Percentiles rank a stretch among this genome's conserved stretches.
Conservation (phyloP, 2,113 vertebrate species). For the Callipepla squamata region DNA sequence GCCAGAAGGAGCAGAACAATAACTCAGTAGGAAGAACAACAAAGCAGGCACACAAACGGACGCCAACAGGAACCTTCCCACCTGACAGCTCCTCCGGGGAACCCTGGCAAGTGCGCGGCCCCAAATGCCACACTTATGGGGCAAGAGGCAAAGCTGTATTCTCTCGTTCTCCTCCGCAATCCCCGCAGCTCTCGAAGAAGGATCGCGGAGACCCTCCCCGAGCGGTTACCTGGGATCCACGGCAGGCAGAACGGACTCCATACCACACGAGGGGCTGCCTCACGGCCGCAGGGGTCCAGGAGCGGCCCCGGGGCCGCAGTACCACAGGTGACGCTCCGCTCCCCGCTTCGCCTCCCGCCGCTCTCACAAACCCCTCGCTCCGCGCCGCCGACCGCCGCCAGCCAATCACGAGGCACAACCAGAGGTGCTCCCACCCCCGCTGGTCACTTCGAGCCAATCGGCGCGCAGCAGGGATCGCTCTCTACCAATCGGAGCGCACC, state of each 20-base stretch:
- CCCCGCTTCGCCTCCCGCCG: neutral
- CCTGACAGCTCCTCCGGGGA: too few species aligned
- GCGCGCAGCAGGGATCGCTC: fast-evolving
- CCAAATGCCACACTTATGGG: neutral
- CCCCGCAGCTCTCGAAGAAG: too few species aligned
- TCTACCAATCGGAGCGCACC: neutral
- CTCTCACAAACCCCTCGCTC: too few species aligned
- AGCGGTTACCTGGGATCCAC: slow-evolving; percentile 69
- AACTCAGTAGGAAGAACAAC: neutral
- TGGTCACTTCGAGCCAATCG: fast-evolving
- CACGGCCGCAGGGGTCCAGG: too few species aligned
- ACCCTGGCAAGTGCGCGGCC: too few species aligned
- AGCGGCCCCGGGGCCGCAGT: neutral
- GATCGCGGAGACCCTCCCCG: neutral
- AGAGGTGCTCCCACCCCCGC: neutral
- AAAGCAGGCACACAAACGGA: neutral
- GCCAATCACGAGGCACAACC: neutral
- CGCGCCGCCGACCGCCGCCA: fast-evolving
- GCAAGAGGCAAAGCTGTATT: neutral
- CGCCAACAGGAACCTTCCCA: too few species aligned
- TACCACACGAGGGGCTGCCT: too few species aligned
- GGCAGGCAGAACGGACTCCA: neutral
- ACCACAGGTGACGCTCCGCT: neutral
- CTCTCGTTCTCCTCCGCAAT: fast-evolving
- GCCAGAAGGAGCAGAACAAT: neutral